phyloP scores from a whole-genome alignment of 37 sponge, comb jelly and placozoan species.

The Halisarca cf. caerulea region DNA sequence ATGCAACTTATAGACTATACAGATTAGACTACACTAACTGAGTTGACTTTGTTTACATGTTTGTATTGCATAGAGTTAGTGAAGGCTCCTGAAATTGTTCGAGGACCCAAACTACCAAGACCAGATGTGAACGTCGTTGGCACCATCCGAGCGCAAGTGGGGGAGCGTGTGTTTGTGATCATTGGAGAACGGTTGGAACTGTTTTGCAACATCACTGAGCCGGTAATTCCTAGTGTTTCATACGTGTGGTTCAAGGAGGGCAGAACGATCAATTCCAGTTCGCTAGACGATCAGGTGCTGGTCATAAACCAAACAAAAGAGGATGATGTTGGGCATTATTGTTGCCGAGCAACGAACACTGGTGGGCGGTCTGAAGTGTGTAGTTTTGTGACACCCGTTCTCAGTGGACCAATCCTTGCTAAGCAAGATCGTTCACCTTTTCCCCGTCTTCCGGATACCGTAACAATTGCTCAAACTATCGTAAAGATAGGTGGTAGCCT shows the following conservation, averaged over 20 bases:
- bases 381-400: background rate
- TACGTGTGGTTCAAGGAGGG: background rate
- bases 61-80: conserved; percentile 17
- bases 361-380: background rate
- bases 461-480: background rate
- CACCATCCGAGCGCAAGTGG: background rate
- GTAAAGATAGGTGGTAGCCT: background rate
- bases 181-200: background rate
- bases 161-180: conserved; percentile 14
- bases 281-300: background rate
- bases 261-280: background rate
- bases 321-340: background rate
- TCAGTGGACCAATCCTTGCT: background rate
- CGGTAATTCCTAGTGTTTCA: background rate
- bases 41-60: too few species aligned
- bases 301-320: background rate
- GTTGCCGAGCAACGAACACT: background rate
- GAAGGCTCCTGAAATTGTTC: background rate
- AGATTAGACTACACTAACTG: too few species aligned
- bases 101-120: background rate
- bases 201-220: background rate
- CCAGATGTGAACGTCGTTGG: background rate
- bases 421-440: background rate
- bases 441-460: background rate
- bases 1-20: too few species aligned